Conservation (phyloP, 2,888 invertebrate genomes). For the Amphiduros pacificus region DNA sequence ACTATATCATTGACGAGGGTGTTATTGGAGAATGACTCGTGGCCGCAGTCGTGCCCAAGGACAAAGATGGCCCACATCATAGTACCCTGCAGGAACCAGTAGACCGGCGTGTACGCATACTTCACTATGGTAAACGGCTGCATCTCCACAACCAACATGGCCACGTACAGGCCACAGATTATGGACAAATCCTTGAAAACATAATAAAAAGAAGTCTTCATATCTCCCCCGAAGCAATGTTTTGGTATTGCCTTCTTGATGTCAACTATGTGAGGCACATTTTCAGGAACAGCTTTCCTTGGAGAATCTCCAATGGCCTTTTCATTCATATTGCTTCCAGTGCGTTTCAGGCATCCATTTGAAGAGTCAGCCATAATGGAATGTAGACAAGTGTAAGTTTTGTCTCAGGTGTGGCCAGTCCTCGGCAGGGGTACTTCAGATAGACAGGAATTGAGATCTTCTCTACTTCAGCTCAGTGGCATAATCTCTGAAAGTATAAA, state of each 20-base stretch:
- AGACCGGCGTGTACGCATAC: conserved; percentile 33
- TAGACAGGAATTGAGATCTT: too few species aligned
- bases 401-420: too few species aligned
- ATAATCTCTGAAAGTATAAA: too few species aligned
- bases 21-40: conserved; percentile 49
- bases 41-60: conserved; percentile 53
- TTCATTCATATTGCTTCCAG: too few species aligned
- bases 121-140: conserved; percentile 14
- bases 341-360: too few species aligned
- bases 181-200: conserved; percentile 41
- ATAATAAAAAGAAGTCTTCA: conserved; percentile 42
- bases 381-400: too few species aligned
- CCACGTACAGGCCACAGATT: conserved; percentile 31
- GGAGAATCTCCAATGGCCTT: too few species aligned
- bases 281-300: conserved; percentile 21
- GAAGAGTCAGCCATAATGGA: too few species aligned
- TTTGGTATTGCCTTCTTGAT: conserved; percentile 45
- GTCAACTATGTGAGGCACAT: conserved; percentile 45
- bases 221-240: conserved; percentile 43
- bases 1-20: conserved; percentile 43
- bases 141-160: conserved; percentile 20
- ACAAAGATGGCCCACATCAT: conserved; percentile 50
- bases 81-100: conserved; percentile 51
- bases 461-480: too few species aligned
- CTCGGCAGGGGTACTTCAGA: too few species aligned